phyloP scores from a whole-genome alignment of 2,888 invertebrate genomes.

The Drosophila antonietae region DNA sequence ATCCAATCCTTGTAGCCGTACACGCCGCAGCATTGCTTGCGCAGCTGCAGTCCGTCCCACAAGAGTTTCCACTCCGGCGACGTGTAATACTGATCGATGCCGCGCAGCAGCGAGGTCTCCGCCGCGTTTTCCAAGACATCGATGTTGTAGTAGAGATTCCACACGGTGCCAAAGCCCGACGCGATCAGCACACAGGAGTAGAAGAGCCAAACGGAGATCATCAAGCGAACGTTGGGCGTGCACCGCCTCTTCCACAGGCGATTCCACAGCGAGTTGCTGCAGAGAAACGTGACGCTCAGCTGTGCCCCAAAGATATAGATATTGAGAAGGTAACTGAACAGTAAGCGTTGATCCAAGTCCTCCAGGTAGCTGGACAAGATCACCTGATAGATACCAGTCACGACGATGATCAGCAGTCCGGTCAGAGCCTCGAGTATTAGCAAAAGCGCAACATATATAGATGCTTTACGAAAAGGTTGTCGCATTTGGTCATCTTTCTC shows the following conservation, averaged over 20 bases:
- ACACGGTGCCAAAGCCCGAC: slow-evolving; percentile 72
- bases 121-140: slow-evolving; percentile 59
- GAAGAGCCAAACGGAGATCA: slow-evolving; percentile 76
- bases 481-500: slow-evolving; percentile 81
- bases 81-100: slow-evolving; percentile 82
- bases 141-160: slow-evolving; percentile 65
- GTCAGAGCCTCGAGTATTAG: slow-evolving; percentile 69
- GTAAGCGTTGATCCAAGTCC: slow-evolving; percentile 57
- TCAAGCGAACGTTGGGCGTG: slow-evolving; percentile 68
- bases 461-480: slow-evolving; percentile 75
- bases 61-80: slow-evolving; percentile 83
- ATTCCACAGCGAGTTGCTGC: slow-evolving; percentile 76
- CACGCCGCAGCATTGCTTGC: slow-evolving; percentile 83
- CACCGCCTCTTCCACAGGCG: slow-evolving; percentile 72
- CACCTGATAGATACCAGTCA: slow-evolving; percentile 70
- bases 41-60: slow-evolving; percentile 82
- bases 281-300: slow-evolving; percentile 66
- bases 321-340: slow-evolving; percentile 70
- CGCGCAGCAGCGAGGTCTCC: slow-evolving; percentile 73
- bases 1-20: slow-evolving; percentile 82
- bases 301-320: slow-evolving; percentile 74
- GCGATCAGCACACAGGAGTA: slow-evolving; percentile 73
- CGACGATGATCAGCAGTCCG: slow-evolving; percentile 69
- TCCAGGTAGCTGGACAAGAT: slow-evolving; percentile 66
- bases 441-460: slow-evolving; percentile 67